These are phyloP conservation scores for Drosophila pachea DNA, from an alignment of 1,140 invertebrate species.

Conservation along the genomic window DNA sequence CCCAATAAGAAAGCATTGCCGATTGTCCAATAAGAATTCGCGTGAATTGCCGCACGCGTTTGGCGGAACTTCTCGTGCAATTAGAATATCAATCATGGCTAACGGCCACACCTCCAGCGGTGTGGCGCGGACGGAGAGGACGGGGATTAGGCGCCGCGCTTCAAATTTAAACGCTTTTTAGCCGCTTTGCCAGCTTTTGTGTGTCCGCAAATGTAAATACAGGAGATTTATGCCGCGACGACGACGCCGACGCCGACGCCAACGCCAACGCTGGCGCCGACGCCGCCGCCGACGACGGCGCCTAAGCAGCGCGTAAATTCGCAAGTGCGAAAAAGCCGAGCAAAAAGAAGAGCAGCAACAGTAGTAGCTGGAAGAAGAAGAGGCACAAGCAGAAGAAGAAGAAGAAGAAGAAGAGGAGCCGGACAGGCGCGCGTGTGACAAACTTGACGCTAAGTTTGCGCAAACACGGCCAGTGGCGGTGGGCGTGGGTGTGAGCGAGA, in stretches of 20 bases:
- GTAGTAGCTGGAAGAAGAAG: slow-evolving; percentile 6
- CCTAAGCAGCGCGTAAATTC: slow-evolving; percentile 44
- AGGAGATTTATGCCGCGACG: slow-evolving; percentile 51
- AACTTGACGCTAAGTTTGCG: slow-evolving; percentile 74
- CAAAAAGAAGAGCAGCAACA: slow-evolving; percentile 8
- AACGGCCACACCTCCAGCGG: not conserved
- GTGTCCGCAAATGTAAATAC: slow-evolving; percentile 66
- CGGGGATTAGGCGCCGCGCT: slow-evolving; percentile 7
- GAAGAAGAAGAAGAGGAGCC: slow-evolving; percentile 9
- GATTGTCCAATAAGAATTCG: not conserved
- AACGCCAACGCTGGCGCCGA: not conserved
- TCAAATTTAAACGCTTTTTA: slow-evolving; percentile 55
- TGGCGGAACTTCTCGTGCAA: not conserved
- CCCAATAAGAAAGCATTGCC: not conserved
- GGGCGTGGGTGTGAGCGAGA: slow-evolving; percentile 54
- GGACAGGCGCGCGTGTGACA: slow-evolving; percentile 57
- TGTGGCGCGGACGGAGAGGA: no score
- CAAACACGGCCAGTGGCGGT: slow-evolving; percentile 45
- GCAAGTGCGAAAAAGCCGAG: slow-evolving; percentile 67
- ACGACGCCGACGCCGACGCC: not conserved
- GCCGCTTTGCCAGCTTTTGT: slow-evolving; percentile 72
- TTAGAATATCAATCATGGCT: not conserved
- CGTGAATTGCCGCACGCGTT: not conserved
- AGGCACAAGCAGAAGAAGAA: slow-evolving; percentile 11
- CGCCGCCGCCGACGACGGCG: slow-evolving; percentile 22